Evolutionary conservation across 2,113 vertebrate species (phyloP), one percentile per base, ranked within the genome.

Genomic region (Malaclemys terrapin): DNA sequence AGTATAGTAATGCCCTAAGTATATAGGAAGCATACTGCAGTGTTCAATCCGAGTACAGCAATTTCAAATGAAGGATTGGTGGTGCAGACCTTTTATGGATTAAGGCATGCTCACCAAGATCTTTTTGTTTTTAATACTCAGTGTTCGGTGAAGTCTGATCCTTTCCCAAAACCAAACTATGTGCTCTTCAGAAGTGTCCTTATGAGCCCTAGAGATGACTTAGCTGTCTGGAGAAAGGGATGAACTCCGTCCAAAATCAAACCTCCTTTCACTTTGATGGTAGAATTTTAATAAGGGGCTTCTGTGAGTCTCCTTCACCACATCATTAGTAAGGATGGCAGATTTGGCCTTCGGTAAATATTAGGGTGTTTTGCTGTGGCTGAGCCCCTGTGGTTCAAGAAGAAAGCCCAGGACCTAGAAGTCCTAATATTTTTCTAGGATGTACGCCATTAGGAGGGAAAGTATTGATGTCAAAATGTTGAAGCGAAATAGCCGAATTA

Each of bases 91-190:
- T 31, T 12, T 10, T 42, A 35, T 89, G 22, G 3, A 1, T 27
- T 24, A 82, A n/a, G 81, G 54, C 29, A 57, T 6, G 12, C 2
- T 81, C 0, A 47, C 62, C 0, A 0, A 8, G 29, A 85, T 59
- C 83, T 91, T 72, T 38, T 17, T 82, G 75, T 59, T 59, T 59
- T 59, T 29, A 75, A 27, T 47, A 59, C 8, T 35, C 86, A 85
- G 19, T 89, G 80, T 62, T 95, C 95, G 59, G 59, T 62, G 53
- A 65, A 27, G 78, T 87, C 69, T 56, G 1, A 1, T 88, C 49
- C 29, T 78, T 80, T 72, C n/a, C 5, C 65, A 19, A 86, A 95
- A 93, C 76, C 24, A 4, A 84, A 86, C 54, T 20, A 4, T 17
- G 89, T 86, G 29, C 5, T 72, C 16, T n/a, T 72, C 65, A 72